phyloP scores from a whole-genome alignment of 2,888 invertebrate genomes.

The Lathronympha strigana region DNA sequence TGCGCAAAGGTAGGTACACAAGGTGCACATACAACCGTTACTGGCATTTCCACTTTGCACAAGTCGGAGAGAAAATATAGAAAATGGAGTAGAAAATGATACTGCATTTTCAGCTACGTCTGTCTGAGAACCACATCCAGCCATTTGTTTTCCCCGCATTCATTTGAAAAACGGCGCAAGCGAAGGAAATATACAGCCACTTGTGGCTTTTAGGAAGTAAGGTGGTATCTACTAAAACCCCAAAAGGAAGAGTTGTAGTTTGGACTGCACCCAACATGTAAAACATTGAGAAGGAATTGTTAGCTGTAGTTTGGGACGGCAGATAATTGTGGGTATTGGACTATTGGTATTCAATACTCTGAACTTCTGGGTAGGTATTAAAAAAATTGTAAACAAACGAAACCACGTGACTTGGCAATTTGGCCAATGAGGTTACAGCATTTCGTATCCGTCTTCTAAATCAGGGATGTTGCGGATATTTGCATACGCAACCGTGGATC shows the following conservation, averaged over 20 bases:
- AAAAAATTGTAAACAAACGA: no score
- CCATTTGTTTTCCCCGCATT: not conserved
- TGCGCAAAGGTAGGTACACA: no score
- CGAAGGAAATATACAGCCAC: not conserved
- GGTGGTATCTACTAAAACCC: not conserved
- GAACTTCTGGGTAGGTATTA: no score
- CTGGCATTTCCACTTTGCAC: no score
- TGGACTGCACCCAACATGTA: constrained; percentile 23
- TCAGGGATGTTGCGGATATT: no score
- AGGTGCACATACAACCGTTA: no score
- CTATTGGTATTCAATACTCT: no score
- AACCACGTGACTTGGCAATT: no score
- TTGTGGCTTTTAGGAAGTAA: not conserved
- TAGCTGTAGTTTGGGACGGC: not conserved
- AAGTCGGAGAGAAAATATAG: not conserved
- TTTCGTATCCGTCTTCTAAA: no score
- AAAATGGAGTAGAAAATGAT: constrained; percentile 5
- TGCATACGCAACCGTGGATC: no score
- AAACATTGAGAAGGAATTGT: not conserved
- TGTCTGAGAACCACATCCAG: not conserved
- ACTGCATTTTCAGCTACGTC: constrained; percentile 18
- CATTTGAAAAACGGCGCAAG: not conserved
- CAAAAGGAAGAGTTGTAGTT: constrained; percentile 7
- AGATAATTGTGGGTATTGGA: not conserved
- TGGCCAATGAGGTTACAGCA: no score